Conservation (phyloP, 2,797 vertebrate species). For the Micropoecilia bifurca region DNA sequence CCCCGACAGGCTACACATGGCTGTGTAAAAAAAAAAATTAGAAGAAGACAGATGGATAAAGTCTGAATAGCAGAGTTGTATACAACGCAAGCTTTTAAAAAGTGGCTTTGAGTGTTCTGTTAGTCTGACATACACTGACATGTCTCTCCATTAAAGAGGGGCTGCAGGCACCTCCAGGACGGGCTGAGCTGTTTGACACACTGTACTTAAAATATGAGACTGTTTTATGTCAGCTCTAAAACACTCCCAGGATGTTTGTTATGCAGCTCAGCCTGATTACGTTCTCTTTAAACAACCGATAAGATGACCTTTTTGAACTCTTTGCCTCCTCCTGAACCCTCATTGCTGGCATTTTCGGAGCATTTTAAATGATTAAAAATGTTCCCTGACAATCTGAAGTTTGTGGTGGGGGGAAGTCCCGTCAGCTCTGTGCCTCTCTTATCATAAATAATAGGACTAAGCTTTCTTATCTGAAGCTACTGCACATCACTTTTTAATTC, state of each 20-base stretch:
- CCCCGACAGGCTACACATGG: constrained; percentile 23
- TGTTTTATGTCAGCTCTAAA: constrained; percentile 50
- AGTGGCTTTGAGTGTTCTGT: constrained; percentile 29
- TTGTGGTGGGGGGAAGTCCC: background rate
- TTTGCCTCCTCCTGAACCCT: constrained; percentile 42
- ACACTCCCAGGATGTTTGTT: constrained; percentile 53
- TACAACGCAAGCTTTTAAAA: constrained; percentile 32
- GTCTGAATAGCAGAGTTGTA: constrained; percentile 23
- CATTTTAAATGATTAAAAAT: constrained; percentile 54
- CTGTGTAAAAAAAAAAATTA: constrained; percentile 32
- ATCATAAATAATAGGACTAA: constrained; percentile 20
- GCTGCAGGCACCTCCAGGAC: constrained; percentile 19
- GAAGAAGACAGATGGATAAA: constrained; percentile 39
- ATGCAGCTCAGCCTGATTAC: constrained; percentile 48
- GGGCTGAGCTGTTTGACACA: constrained; percentile 31
- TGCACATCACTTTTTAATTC: constrained; percentile 42
- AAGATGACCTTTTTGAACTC: constrained; percentile 36
- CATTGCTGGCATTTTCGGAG: constrained; percentile 3
- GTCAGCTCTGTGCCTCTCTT: constrained; percentile 8
- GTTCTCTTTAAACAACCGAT: constrained; percentile 46
- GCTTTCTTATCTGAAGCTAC: constrained; percentile 22
- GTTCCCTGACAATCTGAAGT: constrained; percentile 10
- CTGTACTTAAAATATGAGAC: constrained; percentile 32
- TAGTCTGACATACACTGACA: constrained; percentile 27
- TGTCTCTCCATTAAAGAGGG: constrained; percentile 36